Percentiles rank a stretch among this genome's conserved stretches.
phyloP scores from a whole-genome alignment of 1,140 invertebrate genomes.

The Drosophila paulistorum region DNA sequence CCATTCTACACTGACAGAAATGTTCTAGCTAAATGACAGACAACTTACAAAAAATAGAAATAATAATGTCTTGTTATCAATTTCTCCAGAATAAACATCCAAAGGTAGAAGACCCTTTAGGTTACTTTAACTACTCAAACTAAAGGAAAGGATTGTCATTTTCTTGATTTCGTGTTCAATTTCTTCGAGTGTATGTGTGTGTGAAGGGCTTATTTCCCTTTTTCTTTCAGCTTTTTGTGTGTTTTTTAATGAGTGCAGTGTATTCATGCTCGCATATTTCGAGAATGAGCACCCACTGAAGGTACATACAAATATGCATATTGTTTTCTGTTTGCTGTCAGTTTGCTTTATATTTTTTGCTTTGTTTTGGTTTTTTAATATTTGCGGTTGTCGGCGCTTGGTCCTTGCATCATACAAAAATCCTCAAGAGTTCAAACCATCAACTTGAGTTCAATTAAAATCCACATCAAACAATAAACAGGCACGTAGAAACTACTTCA shows the following conservation, averaged over 20 bases:
- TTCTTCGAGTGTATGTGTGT: neutral
- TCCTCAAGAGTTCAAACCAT: constrained; percentile 44
- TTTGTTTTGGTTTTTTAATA: constrained; percentile 65
- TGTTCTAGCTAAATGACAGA: neutral
- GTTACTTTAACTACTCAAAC: too few species aligned
- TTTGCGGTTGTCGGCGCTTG: constrained; percentile 74
- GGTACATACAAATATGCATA: neutral
- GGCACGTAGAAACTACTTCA: constrained; percentile 82
- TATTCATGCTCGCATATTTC: constrained; percentile 65
- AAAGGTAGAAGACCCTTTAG: too few species aligned
- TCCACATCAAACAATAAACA: constrained; percentile 82
- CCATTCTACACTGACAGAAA: constrained; percentile 6
- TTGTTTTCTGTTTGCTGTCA: constrained; percentile 29
- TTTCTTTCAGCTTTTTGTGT: constrained; percentile 18
- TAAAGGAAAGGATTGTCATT: too few species aligned
- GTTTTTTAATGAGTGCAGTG: constrained; percentile 75
- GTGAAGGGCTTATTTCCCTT: constrained; percentile 22
- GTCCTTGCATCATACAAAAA: constrained; percentile 2
- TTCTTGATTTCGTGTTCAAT: constrained; percentile 1
- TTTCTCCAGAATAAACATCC: too few species aligned
- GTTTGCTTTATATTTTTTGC: constrained; percentile 19
- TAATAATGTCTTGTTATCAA: too few species aligned
- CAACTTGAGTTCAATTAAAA: constrained; percentile 83
- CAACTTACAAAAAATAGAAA: too few species aligned
- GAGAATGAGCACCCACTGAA: constrained; percentile 33